Percentiles rank a stretch among this genome's conserved stretches.
Conservation (phyloP, 2,113 vertebrate species). For the Phalacrocorax carbo region DNA sequence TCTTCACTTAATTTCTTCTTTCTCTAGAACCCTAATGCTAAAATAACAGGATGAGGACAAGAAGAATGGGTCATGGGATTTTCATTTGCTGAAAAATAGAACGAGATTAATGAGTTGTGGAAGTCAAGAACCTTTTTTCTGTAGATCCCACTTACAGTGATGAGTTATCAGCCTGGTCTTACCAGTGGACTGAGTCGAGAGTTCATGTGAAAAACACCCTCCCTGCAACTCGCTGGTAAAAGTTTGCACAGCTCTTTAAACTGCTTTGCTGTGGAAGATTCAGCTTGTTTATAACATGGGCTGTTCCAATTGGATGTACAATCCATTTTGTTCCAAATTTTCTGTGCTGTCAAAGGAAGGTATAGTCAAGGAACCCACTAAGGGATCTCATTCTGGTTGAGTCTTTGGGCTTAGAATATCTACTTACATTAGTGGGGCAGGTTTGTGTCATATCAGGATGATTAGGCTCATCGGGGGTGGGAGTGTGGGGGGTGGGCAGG, state of each 20-base stretch:
- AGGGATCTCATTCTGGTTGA: neutral
- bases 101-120: neutral
- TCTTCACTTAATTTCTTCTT: neutral
- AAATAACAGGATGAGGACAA: neutral
- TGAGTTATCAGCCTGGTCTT: neutral
- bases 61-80: neutral
- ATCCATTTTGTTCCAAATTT: neutral
- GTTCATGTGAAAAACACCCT: neutral
- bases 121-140: neutral
- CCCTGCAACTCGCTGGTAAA: neutral
- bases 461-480: neutral
- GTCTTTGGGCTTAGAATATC: neutral
- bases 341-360: neutral
- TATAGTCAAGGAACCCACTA: neutral
- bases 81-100: neutral
- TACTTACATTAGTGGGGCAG: neutral
- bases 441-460: neutral
- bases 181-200: neutral
- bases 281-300: neutral
- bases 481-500: no score
- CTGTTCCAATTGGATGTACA: neutral
- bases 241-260: neutral
- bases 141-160: accelerated
- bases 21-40: neutral
- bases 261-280: neutral